Base-by-base conservation (phyloP, 2,797 vertebrate genomes). In the Merluccius polli region DNA sequence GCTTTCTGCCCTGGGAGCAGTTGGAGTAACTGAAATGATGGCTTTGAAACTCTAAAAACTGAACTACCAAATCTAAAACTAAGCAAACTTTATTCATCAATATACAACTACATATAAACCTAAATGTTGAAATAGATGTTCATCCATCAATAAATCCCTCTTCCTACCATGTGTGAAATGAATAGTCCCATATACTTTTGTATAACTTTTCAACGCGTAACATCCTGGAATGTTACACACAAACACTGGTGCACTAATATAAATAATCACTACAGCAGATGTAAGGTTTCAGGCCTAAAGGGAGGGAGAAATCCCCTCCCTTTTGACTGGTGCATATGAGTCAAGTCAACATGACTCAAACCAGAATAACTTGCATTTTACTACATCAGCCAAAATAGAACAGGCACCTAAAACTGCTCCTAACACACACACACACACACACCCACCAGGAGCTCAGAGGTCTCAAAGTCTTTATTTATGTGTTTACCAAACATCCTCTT, bases 311-410 rank as follows among this genome's bases (percentile, higher is more conserved):
- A 78, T 85, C 84, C 85, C 86, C 85, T 85, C 79, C 87, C 72
- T 81, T n/a, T 65, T 77, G 82, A 74, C 81, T 73, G 76, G 30
- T 80, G 81, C 76, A 77, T 74, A 72, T 78, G 83, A 86, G 82
- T 63, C 59, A 24, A 76, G 82, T 82, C 71, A 76, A 73, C 71
- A 21, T 32, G 70, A 72, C 79, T 82, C 36, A 6, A 48, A 75
- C 84, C 52, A 52, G 73, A 84, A 91, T 93, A 89, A 87, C 81
- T 89, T 32, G 70, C 82, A 89, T 91, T 93, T 90, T 83, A 87
- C 86, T 80, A 79, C 82, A 74, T 67, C 81, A 82, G 87, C 79
- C 81, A 77, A 90, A 88, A 90, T 80, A 88, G 83, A 79, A 32
- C 71, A 73, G 67, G 78, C 78, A 81, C 88, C 75, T 80, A 2